Percentiles rank a stretch among this genome's conserved stretches.
phyloP scores from a whole-genome alignment of 2,797 vertebrate species.

The Dicrostonyx torquatus region DNA sequence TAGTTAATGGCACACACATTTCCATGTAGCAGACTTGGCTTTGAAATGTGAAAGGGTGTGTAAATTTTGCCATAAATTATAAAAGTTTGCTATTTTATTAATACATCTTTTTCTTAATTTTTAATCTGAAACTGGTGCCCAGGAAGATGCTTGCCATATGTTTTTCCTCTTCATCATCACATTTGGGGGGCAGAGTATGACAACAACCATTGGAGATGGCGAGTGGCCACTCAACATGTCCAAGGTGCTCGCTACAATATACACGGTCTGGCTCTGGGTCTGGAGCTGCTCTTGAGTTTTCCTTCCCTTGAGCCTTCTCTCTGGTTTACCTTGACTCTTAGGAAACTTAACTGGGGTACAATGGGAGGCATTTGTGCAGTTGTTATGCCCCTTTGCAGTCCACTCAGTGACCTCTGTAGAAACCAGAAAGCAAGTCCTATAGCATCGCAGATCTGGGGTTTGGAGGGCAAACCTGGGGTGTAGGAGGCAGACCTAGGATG shows the following conservation, averaged over 20 bases:
- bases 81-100: not conserved
- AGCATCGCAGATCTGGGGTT: not conserved
- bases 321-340: not conserved
- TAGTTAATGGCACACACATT: not conserved
- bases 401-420: not conserved
- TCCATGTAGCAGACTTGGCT: not conserved
- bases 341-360: not conserved
- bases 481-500: not conserved
- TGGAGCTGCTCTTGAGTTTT: not conserved
- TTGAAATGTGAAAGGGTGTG: not conserved
- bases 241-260: not conserved
- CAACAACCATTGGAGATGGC: rapidly evolving
- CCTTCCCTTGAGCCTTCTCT: not conserved
- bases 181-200: not conserved
- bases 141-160: not conserved
- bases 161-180: not conserved
- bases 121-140: not conserved
- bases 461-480: not conserved
- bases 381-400: not conserved
- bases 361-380: not conserved
- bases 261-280: not conserved
- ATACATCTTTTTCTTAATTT: not conserved
- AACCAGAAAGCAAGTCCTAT: not conserved
- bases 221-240: not conserved
- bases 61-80: not conserved